These are phyloP conservation scores for Silurus glanis DNA, from an alignment of 2,113 vertebrate species.

Conservation along the genomic window DNA sequence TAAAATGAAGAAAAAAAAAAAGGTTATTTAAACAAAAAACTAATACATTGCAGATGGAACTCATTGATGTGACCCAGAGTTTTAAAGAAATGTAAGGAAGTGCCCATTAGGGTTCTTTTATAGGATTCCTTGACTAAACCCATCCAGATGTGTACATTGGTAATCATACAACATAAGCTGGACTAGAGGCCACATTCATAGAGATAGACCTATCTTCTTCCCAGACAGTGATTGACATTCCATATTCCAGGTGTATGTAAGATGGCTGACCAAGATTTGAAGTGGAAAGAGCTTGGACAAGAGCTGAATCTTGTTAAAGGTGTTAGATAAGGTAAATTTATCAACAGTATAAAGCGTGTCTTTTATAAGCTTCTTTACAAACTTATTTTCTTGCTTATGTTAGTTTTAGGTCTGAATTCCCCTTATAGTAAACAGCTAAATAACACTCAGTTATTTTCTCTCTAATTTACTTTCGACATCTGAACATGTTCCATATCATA, in stretches of 20 bases:
- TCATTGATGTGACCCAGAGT: conserved; percentile 65
- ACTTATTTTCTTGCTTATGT: background rate
- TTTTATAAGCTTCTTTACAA: background rate
- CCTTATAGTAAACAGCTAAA: background rate
- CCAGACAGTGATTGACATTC: background rate
- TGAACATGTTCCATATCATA: background rate
- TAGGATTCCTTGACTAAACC: conserved; percentile 71
- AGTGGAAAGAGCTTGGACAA: background rate
- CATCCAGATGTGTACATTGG: conserved; percentile 72
- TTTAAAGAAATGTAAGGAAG: conserved; percentile 67
- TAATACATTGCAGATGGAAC: conserved; percentile 69
- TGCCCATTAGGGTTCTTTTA: conserved; percentile 72
- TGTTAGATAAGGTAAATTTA: background rate
- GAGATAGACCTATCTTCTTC: conserved; percentile 48
- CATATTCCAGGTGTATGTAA: background rate
- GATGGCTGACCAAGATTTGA: conserved; percentile 9
- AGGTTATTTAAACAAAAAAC: conserved; percentile 55
- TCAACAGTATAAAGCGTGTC: background rate
- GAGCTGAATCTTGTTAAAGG: background rate
- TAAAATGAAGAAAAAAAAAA: conserved; percentile 53
- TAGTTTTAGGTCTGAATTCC: background rate
- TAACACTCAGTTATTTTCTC: background rate
- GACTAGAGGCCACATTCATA: conserved; percentile 52
- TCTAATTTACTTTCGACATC: background rate
- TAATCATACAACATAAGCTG: conserved; percentile 63